A percentile compares a stretch with the other conserved stretches of the same genome.
Evolutionary conservation across 2,888 invertebrate genomes (phyloP).

Genomic region (Diarsia rubi): DNA sequence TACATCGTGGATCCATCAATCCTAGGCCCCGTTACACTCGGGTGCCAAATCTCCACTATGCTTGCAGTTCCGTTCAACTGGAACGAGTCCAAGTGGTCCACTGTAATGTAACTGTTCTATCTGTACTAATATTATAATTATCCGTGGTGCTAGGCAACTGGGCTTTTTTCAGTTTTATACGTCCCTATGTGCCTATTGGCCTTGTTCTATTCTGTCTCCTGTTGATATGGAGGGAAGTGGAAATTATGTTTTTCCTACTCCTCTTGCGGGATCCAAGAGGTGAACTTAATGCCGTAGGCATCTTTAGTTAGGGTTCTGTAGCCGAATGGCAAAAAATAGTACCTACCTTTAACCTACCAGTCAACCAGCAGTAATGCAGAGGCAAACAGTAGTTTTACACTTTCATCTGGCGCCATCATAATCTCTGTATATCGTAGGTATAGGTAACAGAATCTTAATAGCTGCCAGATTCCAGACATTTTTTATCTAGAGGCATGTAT

Average conservation of each 20-base stretch:
- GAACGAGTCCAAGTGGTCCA: constrained; percentile 44
- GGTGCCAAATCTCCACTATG: constrained; percentile 38
- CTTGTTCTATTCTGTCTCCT: too few species aligned
- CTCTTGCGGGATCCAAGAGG: too few species aligned
- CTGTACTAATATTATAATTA: not conserved
- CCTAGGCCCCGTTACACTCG: constrained; percentile 37
- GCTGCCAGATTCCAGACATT: constrained; percentile 20
- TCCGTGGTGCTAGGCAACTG: too few species aligned
- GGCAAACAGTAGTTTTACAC: not conserved
- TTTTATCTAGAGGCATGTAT: not conserved
- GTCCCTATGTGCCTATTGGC: too few species aligned
- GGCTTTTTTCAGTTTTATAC: too few species aligned
- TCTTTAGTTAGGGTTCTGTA: too few species aligned
- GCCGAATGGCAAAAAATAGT: too few species aligned
- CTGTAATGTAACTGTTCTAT: constrained; percentile 43
- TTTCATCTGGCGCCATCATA: not conserved
- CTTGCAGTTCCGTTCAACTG: constrained; percentile 49
- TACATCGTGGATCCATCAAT: constrained; percentile 18
- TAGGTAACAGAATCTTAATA: constrained; percentile 11
- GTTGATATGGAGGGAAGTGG: too few species aligned
- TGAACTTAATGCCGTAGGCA: too few species aligned
- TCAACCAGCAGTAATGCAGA: too few species aligned
- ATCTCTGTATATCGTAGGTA: not conserved
- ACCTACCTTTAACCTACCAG: too few species aligned
- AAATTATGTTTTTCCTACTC: too few species aligned